Evolutionary conservation across 92 coral and sea anemone species (phyloP).

Genomic region (Actinostola sp.): DNA sequence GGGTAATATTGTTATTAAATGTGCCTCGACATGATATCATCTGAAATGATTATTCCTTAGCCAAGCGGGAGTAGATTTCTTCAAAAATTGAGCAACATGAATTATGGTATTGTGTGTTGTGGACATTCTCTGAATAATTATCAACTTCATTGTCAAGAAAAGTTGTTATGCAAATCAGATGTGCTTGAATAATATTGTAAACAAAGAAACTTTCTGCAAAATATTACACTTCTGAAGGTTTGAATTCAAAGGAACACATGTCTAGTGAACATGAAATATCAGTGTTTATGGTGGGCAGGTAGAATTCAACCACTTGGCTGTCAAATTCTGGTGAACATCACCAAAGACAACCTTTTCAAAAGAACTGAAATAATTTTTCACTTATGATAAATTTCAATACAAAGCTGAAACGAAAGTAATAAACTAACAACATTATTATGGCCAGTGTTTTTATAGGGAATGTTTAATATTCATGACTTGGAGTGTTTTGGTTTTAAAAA

Average conservation of each 20-base stretch:
- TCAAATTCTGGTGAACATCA: background rate
- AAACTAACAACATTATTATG: background rate
- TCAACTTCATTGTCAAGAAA: background rate
- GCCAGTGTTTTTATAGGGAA: no score
- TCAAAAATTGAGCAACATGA: background rate
- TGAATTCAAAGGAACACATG: constrained; percentile 2
- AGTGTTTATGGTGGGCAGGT: constrained; percentile 4
- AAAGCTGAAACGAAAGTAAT: background rate
- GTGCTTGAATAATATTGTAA: constrained; percentile 11
- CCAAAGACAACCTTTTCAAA: no score
- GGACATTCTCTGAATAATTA: background rate
- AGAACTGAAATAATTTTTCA: background rate
- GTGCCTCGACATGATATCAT: background rate
- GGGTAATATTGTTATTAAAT: background rate
- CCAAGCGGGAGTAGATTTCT: background rate
- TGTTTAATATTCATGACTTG: no score
- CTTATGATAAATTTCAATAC: background rate
- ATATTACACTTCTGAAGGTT: background rate
- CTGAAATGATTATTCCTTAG: background rate
- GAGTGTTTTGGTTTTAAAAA: constrained; percentile 3
- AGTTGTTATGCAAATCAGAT: constrained; percentile 17
- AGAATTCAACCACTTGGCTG: background rate
- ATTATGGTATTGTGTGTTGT: no score
- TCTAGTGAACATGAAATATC: background rate
- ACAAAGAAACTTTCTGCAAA: constrained; percentile 13